Conservation (phyloP, 2,113 vertebrate species). For the Sphaerodactylus townsendi region DNA sequence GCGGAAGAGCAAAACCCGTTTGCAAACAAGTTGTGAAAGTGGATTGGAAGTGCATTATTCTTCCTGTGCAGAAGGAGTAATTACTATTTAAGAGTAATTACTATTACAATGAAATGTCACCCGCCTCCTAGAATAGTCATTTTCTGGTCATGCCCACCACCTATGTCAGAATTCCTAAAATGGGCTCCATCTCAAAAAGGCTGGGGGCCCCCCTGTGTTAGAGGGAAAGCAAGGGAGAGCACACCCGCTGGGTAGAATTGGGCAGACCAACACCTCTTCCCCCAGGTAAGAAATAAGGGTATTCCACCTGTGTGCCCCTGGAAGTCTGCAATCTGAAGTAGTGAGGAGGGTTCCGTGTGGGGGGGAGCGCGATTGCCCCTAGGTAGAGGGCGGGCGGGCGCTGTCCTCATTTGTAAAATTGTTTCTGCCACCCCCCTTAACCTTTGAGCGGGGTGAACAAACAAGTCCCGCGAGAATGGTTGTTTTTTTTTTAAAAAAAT, state of each 20-base stretch:
- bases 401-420: constrained; percentile 20
- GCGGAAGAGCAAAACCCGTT: no score
- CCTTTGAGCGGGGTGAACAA: constrained; percentile 1
- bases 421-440: not conserved
- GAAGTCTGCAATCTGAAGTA: not conserved
- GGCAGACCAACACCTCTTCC: not conserved
- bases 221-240: no score
- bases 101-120: fast-evolving
- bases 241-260: no score
- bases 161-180: no score
- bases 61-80: no score
- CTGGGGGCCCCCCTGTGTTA: no score
- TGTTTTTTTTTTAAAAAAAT: constrained; percentile 27
- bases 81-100: no score
- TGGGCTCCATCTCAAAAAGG: no score
- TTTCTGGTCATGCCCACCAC: no score
- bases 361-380: not conserved
- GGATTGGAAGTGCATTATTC: no score
- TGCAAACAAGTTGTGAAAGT: no score
- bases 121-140: not conserved
- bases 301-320: not conserved
- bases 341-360: no score
- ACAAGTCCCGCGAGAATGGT: not conserved
- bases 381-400: not conserved
- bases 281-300: not conserved